Percentiles rank a stretch among this genome's conserved stretches.
Evolutionary conservation across 1,140 invertebrate species (phyloP).

Genomic region (Coboldia fuscipes): DNA sequence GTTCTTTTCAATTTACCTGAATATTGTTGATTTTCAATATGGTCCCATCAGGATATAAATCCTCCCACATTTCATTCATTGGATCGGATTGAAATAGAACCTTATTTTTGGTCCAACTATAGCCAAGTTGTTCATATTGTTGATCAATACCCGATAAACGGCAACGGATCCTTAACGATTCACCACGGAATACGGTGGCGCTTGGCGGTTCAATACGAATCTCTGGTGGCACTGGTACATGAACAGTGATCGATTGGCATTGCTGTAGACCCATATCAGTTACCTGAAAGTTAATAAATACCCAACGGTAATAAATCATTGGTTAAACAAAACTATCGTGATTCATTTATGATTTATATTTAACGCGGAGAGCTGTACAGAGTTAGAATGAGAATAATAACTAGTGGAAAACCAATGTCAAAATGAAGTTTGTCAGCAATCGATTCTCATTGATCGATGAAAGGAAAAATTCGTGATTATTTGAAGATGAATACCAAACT

Average conservation of each 20-base stretch:
- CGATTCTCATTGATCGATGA: too few relatives aligned
- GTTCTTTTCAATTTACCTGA: too few relatives aligned
- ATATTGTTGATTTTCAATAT: constrained; percentile 54
- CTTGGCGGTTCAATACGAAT: constrained; percentile 50
- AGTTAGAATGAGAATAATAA: too few relatives aligned
- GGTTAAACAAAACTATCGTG: too few relatives aligned
- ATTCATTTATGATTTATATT: too few relatives aligned
- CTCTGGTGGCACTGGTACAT: constrained; percentile 39
- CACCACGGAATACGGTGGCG: constrained; percentile 32
- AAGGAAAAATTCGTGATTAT: too few relatives aligned
- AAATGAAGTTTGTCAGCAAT: too few relatives aligned
- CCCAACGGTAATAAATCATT: too few relatives aligned
- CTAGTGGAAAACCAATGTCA: too few relatives aligned
- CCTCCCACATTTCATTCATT: constrained; percentile 53
- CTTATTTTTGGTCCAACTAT: constrained; percentile 57
- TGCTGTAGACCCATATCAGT: constrained; percentile 50
- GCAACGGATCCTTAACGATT: constrained; percentile 41
- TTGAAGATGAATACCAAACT: too few relatives aligned
- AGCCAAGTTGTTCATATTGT: constrained; percentile 35
- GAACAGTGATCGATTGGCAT: constrained; percentile 41
- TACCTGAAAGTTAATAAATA: constrained; percentile 28
- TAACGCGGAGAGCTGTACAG: too few relatives aligned
- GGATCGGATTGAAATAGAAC: constrained; percentile 43
- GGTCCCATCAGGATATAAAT: constrained; percentile 53
- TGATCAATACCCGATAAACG: constrained; percentile 33